phyloP scores from a whole-genome alignment of 2,113 vertebrate genomes.

The Aythya baeri region DNA sequence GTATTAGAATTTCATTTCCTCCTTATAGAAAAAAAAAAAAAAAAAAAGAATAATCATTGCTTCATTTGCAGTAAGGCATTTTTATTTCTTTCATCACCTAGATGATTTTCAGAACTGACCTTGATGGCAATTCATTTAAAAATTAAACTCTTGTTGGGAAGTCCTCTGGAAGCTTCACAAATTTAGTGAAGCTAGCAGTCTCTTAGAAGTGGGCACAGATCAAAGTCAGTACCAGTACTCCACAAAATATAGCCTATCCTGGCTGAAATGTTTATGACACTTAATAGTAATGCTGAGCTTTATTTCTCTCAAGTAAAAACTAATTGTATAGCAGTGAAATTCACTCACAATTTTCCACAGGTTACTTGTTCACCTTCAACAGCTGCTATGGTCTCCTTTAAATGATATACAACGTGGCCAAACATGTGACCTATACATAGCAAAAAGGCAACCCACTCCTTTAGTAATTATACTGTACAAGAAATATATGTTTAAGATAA shows the following conservation, averaged over 20 bases:
- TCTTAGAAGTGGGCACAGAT: background rate
- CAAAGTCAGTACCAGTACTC: background rate
- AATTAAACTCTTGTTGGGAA: constrained; percentile 35
- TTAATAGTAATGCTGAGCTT: background rate
- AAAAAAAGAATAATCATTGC: background rate
- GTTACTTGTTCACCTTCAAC: background rate
- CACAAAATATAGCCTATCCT: background rate
- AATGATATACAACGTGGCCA: background rate
- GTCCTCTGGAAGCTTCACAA: background rate
- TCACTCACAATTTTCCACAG: constrained; percentile 6
- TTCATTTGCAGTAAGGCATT: constrained; percentile 30
- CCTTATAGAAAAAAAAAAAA: constrained; percentile 12
- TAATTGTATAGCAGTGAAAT: background rate
- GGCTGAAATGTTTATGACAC: background rate
- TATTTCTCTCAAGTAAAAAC: constrained; percentile 22
- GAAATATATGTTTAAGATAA: constrained; percentile 63
- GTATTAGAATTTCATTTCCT: constrained; percentile 9
- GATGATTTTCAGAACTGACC: constrained; percentile 33
- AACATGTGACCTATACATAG: constrained; percentile 35
- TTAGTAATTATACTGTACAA: constrained; percentile 63
- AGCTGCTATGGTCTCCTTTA: background rate
- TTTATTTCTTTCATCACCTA: constrained; percentile 26
- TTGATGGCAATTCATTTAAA: constrained; percentile 13
- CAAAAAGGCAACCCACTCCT: constrained; percentile 11
- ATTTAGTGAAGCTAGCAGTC: background rate